Percentiles rank a stretch among this genome's conserved stretches.
These are phyloP conservation scores for Bombycilla garrulus DNA, from an alignment of 2,113 vertebrate genomes.

Conservation along the genomic window DNA sequence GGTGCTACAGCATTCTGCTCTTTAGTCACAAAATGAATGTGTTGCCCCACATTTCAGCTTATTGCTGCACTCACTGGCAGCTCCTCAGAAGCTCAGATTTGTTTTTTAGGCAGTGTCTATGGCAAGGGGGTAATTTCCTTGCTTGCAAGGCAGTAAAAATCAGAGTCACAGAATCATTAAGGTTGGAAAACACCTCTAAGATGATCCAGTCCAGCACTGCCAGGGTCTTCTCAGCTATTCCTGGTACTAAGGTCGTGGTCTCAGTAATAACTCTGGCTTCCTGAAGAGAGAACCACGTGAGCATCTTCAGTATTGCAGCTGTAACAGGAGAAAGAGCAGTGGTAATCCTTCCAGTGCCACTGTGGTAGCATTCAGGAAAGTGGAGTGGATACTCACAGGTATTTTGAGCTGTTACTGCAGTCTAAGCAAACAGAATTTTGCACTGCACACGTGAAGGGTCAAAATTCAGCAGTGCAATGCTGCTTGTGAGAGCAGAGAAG, in stretches of 20 bases:
- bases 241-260: background rate
- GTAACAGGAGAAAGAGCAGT: background rate
- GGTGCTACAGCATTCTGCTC: background rate
- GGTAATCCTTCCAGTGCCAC: background rate
- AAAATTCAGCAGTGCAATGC: background rate
- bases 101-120: background rate
- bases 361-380: background rate
- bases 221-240: background rate
- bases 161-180: background rate
- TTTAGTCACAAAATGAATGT: background rate
- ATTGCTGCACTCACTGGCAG: background rate
- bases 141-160: background rate
- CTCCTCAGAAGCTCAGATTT: background rate
- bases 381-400: background rate
- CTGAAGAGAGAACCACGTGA: background rate
- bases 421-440: background rate
- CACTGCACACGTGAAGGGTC: accelerated
- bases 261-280: background rate
- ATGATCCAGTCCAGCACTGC: background rate
- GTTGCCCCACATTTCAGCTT: background rate
- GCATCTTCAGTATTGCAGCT: background rate
- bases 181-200: background rate
- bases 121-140: background rate
- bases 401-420: background rate
- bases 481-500: background rate